phyloP scores from a whole-genome alignment of 2,797 vertebrate species.

The Spatula clypeata region DNA sequence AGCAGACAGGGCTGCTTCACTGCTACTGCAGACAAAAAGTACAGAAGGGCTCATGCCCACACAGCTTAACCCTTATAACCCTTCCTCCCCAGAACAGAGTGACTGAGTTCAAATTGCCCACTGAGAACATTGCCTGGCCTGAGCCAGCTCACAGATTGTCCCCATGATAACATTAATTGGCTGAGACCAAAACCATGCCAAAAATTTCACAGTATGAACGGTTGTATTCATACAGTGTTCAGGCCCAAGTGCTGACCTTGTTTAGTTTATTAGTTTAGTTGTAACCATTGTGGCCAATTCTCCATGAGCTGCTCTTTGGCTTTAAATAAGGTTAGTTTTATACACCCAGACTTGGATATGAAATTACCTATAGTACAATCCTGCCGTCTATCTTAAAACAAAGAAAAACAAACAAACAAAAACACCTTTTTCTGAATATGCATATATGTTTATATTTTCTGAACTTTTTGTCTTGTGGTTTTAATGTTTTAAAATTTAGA shows the following conservation, averaged over 20 bases:
- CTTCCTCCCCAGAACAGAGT: background rate
- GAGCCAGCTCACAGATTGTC: background rate
- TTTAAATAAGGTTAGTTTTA: background rate
- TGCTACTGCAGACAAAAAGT: background rate
- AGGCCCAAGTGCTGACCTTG: background rate
- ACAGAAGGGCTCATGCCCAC: background rate
- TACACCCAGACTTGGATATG: background rate
- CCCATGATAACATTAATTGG: background rate
- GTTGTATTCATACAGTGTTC: background rate
- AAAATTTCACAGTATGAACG: background rate
- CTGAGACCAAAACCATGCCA: background rate
- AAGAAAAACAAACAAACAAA: background rate
- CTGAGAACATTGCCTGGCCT: background rate
- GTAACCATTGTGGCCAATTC: background rate
- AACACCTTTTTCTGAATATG: background rate
- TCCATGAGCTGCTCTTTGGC: background rate
- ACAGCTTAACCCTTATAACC: background rate
- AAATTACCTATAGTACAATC: background rate
- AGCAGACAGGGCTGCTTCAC: background rate
- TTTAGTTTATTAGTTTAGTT: background rate
- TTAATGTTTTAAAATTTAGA: background rate
- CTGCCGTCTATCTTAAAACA: background rate
- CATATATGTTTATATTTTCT: background rate
- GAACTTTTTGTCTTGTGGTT: background rate
- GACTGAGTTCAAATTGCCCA: background rate